phyloP scores from a whole-genome alignment of 2,888 invertebrate genomes.

The Andrena fulva region DNA sequence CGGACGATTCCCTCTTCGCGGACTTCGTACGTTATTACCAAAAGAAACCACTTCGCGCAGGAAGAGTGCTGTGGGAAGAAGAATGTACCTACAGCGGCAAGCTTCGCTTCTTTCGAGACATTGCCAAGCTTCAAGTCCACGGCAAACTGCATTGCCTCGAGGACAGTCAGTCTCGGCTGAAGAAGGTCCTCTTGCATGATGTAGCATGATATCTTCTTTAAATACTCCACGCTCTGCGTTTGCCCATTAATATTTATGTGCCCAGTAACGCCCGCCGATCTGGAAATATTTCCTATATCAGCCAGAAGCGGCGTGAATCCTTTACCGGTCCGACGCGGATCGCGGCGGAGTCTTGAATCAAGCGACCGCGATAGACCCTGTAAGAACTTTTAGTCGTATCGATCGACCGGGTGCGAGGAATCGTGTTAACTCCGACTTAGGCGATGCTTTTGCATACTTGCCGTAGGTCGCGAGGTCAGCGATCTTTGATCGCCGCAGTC shows the following conservation, averaged over 20 bases:
- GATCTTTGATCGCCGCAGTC: constrained; percentile 10
- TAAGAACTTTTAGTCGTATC: constrained; percentile 18
- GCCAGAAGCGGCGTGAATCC: neutral
- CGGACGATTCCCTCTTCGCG: neutral
- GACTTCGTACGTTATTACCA: too few species aligned
- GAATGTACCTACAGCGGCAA: constrained; percentile 88
- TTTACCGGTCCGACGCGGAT: neutral
- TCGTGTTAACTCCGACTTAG: constrained; percentile 11
- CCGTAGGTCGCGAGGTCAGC: constrained; percentile 30
- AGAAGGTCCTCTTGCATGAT: constrained; percentile 97
- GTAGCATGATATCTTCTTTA: constrained; percentile 95
- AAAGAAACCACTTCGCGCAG: neutral
- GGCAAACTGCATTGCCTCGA: constrained; percentile 95
- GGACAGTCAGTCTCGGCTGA: constrained; percentile 94
- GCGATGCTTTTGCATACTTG: neutral
- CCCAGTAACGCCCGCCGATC: constrained; percentile 90
- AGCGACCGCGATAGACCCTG: neutral
- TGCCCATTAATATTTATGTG: constrained; percentile 92
- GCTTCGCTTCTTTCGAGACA: constrained; percentile 88
- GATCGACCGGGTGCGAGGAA: constrained; percentile 24
- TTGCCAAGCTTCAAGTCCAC: constrained; percentile 95
- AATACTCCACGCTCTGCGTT: constrained; percentile 90
- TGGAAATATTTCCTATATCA: constrained; percentile 78
- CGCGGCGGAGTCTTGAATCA: neutral
- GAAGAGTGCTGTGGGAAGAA: neutral